These are phyloP conservation scores for Ectropis crepuscularia DNA, from an alignment of 2,888 invertebrate genomes.

Conservation along the genomic window DNA sequence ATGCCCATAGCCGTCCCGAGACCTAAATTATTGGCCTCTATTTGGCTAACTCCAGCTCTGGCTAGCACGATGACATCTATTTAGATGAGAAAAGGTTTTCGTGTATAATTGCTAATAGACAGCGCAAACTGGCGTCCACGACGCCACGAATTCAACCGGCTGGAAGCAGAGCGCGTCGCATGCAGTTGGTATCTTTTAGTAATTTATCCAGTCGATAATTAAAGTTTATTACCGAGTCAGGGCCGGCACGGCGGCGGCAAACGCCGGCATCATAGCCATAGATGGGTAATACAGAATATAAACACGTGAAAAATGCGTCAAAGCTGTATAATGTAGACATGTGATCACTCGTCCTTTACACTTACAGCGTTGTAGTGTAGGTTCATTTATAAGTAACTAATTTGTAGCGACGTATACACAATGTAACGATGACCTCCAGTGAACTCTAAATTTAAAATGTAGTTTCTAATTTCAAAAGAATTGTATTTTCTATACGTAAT, in stretches of 20 bases:
- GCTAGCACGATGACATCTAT: slow-evolving; percentile 22
- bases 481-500: too few relatives aligned
- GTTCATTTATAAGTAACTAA: too few relatives aligned
- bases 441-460: too few relatives aligned
- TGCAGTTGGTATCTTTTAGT: slow-evolving; percentile 32
- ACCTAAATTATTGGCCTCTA: too few relatives aligned
- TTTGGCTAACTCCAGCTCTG: too few relatives aligned
- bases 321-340: too few relatives aligned
- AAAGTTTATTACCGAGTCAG: slow-evolving; percentile 30
- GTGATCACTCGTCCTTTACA: too few relatives aligned
- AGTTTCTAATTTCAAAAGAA: too few relatives aligned
- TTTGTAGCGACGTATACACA: too few relatives aligned
- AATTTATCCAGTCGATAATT: slow-evolving; percentile 35
- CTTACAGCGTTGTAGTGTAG: too few relatives aligned
- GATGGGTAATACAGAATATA: slow-evolving; percentile 14
- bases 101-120: slow-evolving; percentile 41
- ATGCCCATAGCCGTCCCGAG: too few relatives aligned
- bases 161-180: slow-evolving; percentile 38
- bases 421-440: too few relatives aligned
- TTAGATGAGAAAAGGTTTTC: slow-evolving; percentile 32
- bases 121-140: slow-evolving; percentile 40
- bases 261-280: slow-evolving; percentile 7
- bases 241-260: slow-evolving; percentile 11
- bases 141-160: slow-evolving; percentile 41
- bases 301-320: slow-evolving; percentile 2